A percentile compares a stretch with the other conserved stretches of the same genome.
These are phyloP conservation scores for Athetis lepigone DNA, from an alignment of 2,888 invertebrate species.

Conservation along the genomic window DNA sequence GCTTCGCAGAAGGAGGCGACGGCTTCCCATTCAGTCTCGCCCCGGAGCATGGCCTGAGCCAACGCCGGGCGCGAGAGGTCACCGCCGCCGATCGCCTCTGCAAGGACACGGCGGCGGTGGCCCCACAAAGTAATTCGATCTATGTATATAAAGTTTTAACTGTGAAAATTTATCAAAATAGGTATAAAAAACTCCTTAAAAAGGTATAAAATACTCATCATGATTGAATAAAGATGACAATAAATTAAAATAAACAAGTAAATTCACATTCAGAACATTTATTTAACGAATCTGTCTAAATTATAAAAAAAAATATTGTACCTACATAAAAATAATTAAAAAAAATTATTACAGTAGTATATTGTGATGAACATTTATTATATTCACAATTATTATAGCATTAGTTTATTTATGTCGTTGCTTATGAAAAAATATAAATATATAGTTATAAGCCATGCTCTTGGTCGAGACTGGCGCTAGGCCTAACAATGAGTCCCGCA, in stretches of 20 bases:
- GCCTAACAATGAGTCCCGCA: not conserved
- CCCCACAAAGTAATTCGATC: too few species aligned
- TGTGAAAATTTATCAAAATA: too few species aligned
- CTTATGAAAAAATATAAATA: too few species aligned
- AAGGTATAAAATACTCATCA: too few species aligned
- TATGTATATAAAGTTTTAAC: too few species aligned
- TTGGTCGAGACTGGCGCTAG: conserved; percentile 2
- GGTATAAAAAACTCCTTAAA: too few species aligned
- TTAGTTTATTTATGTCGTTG: conserved; percentile 31
- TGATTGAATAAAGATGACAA: conserved; percentile 15
- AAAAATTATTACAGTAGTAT: conserved; percentile 58
- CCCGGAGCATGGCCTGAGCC: too few species aligned
- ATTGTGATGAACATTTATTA: conserved; percentile 59
- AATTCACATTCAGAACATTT: conserved; percentile 72
- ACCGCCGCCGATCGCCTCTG: too few species aligned
- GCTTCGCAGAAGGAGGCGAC: too few species aligned
- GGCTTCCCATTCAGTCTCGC: too few species aligned
- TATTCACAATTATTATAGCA: conserved; percentile 51
- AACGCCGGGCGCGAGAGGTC: too few species aligned
- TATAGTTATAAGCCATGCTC: conserved; percentile 8
- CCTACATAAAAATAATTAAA: conserved; percentile 62
- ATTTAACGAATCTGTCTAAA: conserved; percentile 74
- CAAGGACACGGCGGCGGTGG: too few species aligned
- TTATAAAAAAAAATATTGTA: conserved; percentile 60
- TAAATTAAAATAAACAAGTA: conserved; percentile 41